Base-by-base conservation (phyloP, 2,888 invertebrate genomes). In the Drosophila cognata region DNA sequence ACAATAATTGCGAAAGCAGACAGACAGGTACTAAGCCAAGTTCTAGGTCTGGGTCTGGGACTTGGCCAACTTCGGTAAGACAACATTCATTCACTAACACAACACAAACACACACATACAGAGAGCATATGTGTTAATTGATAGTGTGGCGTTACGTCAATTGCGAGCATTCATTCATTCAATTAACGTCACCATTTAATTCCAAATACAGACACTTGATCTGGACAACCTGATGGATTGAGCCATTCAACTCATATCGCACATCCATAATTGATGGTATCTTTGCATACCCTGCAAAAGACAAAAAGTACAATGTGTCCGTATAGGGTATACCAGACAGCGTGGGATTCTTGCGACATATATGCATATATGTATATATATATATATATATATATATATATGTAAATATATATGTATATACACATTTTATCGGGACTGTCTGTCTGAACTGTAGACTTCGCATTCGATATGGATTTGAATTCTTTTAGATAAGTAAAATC, bases 211-310 rank as follows among this genome's bases (percentile, higher is more conserved):
- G 48, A 53, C n/a, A 31, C 43, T 65, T 28, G 38, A 59, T n/a
- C 29, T 28, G 16, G 29, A 25, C 41, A 31, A 35, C 11, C 55
- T 79, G 71, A 78, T 78, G 57, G 59, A 78, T 78, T 79, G 61
- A 43, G 61, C 53, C 58, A 66, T 55, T 58, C 48, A 61, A 72
- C 8, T 28, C 36, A 56, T 76, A 76, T 62, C 46, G 43, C 48
- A 55, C 13, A 52, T 61, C 53, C 41, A 57, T 55, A 55, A 58
- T 65, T 63, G 48, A 65, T 51, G 38, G 63, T 53, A 2, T 35
- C 2, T 7, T 53, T 53, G 35, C 35, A 5, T n/a, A 31, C 57
- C 21, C 21, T 31, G 21, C 31, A 21, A 29, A n/a, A 16, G 13
- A 16, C 21, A n/a, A n/a, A n/a, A n/a, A n/a, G 0, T 10, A 3